These are phyloP conservation scores for Spodoptera exigua DNA, from an alignment of 2,888 invertebrate genomes.

Conservation along the genomic window DNA sequence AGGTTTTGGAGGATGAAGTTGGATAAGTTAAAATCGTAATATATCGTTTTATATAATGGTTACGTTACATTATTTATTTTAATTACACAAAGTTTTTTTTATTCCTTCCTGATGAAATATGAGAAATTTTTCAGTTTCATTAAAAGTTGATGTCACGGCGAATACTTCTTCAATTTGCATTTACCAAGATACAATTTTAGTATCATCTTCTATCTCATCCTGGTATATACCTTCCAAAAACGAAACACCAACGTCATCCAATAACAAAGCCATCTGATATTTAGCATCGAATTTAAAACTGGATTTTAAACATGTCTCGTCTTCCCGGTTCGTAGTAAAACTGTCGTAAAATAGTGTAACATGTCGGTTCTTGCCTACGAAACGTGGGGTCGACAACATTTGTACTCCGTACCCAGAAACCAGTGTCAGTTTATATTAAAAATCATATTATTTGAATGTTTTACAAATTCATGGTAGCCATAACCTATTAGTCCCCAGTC, in stretches of 20 bases:
- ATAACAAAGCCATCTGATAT: slow-evolving; percentile 53
- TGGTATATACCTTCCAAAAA: slow-evolving; percentile 7
- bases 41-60: too few species aligned
- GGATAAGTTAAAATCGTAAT: too few species aligned
- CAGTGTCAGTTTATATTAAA: not conserved
- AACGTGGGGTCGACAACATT: slow-evolving; percentile 36
- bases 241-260: slow-evolving; percentile 33
- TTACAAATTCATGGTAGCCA: too few species aligned
- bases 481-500: too few species aligned
- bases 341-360: slow-evolving; percentile 68
- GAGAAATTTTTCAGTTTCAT: too few species aligned
- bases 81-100: too few species aligned
- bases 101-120: too few species aligned
- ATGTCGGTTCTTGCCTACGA: slow-evolving; percentile 49
- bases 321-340: slow-evolving; percentile 72
- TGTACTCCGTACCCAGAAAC: not conserved
- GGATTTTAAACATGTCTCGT: slow-evolving; percentile 57
- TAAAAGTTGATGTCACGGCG: too few species aligned
- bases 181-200: not conserved
- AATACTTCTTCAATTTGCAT: too few species aligned
- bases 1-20: too few species aligned
- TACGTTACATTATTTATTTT: too few species aligned
- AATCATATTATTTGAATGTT: not conserved
- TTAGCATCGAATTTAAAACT: slow-evolving; percentile 60
- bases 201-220: not conserved